Evolutionary conservation across 2,113 vertebrate species (phyloP).

Genomic region (Triplophysa siluroides): DNA sequence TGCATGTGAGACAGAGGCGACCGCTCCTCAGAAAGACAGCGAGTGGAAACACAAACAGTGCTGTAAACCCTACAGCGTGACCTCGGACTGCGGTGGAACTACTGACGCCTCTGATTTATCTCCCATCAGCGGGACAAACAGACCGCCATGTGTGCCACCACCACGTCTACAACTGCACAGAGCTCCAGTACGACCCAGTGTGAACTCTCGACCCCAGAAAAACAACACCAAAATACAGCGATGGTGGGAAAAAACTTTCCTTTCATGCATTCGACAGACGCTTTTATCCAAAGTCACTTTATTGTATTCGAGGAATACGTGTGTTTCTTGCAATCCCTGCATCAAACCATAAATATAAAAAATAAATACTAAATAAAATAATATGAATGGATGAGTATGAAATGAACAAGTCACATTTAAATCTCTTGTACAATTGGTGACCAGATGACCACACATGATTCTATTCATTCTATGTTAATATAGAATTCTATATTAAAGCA

Average conservation of each 20-base stretch:
- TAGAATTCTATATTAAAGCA: neutral
- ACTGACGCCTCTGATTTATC: conserved; percentile 9
- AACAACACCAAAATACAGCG: neutral
- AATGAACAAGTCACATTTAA: too few species aligned
- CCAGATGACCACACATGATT: too few species aligned
- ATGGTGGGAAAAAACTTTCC: neutral
- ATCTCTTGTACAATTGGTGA: too few species aligned
- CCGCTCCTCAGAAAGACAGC: conserved; percentile 5
- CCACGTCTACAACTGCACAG: neutral
- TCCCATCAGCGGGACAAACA: conserved; percentile 9
- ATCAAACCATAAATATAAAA: too few species aligned
- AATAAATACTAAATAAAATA: too few species aligned
- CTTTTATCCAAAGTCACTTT: neutral
- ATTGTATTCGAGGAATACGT: too few species aligned
- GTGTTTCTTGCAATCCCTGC: too few species aligned
- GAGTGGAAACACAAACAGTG: conserved; percentile 40
- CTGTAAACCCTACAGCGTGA: conserved; percentile 14
- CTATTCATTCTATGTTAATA: too few species aligned
- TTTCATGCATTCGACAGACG: too few species aligned
- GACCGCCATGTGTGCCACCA: conserved; percentile 24
- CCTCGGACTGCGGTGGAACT: conserved; percentile 11
- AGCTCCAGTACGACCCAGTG: neutral
- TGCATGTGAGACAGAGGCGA: neutral
- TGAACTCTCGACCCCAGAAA: neutral
- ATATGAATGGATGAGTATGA: too few species aligned